These are phyloP conservation scores for Caenorhabditis latens DNA, from an alignment of 1,140 invertebrate species.

Conservation along the genomic window DNA sequence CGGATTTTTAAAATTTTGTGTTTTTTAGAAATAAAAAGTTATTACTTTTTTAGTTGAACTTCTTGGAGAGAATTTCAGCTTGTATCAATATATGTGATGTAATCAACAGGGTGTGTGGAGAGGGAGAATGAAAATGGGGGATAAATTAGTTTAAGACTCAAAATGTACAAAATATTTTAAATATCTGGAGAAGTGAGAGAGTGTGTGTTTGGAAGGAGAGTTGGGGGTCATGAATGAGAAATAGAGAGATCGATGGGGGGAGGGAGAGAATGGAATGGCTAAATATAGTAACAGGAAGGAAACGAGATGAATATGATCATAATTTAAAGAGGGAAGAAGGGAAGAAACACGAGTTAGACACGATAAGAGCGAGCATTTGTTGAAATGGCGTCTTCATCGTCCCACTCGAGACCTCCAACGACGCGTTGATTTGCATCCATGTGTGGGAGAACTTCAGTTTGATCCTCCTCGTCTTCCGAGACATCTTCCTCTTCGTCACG, in stretches of 20 bases:
- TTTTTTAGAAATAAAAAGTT: constrained; percentile 11
- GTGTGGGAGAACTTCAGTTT: constrained; percentile 54
- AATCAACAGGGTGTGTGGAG: constrained; percentile 31
- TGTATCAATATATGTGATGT: constrained; percentile 37
- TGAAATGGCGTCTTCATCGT: constrained; percentile 68
- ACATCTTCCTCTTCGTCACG: constrained; percentile 61
- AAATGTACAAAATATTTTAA: constrained; percentile 47
- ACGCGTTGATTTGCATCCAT: constrained; percentile 59
- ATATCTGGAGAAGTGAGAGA: neutral
- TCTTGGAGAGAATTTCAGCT: neutral
- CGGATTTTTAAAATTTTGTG: neutral
- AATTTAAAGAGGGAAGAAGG: neutral
- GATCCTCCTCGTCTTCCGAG: constrained; percentile 61
- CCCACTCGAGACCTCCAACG: constrained; percentile 74
- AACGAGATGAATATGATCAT: neutral
- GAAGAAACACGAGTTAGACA: constrained; percentile 56
- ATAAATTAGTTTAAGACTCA: constrained; percentile 16
- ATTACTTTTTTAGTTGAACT: neutral
- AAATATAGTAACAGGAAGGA: neutral
- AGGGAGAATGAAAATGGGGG: neutral
- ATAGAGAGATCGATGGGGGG: constrained; percentile 22
- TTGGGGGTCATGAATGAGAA: neutral
- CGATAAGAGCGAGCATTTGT: constrained; percentile 63
- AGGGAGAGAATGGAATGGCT: constrained; percentile 1
- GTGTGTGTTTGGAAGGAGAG: neutral